Conservation (phyloP, 2,113 vertebrate genomes). For the Suricata suricatta region DNA sequence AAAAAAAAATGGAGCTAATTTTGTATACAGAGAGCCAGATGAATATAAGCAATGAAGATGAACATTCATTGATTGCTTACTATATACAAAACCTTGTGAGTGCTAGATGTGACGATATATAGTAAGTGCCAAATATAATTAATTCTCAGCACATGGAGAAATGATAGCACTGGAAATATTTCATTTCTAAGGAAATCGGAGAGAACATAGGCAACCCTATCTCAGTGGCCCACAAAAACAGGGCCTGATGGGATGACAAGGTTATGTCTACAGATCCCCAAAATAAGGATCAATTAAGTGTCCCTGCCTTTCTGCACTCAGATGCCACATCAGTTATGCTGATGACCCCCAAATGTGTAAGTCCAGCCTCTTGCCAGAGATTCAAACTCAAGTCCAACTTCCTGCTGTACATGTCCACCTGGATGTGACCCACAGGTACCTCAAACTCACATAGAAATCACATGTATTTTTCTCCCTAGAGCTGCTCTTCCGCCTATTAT, state of each 20-base stretch:
- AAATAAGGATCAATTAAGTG: not conserved
- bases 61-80: not conserved
- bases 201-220: not conserved
- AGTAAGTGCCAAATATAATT: not conserved
- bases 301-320: not conserved
- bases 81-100: not conserved
- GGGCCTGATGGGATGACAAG: not conserved
- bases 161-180: not conserved
- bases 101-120: not conserved
- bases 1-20: not conserved
- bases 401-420: not conserved
- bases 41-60: not conserved
- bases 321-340: not conserved
- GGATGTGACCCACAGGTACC: not conserved
- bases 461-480: not conserved
- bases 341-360: not conserved
- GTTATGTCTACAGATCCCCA: not conserved
- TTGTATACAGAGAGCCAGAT: not conserved
- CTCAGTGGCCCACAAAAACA: conserved; percentile 3
- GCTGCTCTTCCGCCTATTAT: not conserved
- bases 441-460: not conserved
- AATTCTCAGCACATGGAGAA: conserved; percentile 22
- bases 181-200: not conserved
- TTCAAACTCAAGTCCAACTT: not conserved
- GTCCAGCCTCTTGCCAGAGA: not conserved